phyloP scores from a whole-genome alignment of 1,140 invertebrate genomes.

The Chymomyza costata region DNA sequence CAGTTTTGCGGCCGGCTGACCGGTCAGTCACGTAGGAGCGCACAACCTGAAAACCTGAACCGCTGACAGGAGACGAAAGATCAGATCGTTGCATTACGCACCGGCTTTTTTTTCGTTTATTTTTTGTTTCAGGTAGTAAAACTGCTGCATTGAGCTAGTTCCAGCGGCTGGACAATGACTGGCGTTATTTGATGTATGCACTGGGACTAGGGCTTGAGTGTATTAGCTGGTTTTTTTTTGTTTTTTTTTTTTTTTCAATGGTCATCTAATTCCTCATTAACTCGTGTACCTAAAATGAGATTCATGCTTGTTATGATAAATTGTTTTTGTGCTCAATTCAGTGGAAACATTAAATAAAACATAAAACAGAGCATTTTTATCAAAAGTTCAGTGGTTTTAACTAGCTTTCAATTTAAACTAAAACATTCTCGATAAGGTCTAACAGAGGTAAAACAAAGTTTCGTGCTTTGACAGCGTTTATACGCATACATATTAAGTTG shows the following conservation, averaged over 20 bases:
- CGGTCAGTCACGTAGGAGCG: conserved; percentile 50
- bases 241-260: no score
- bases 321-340: conserved; percentile 50
- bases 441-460: no score
- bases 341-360: conserved; percentile 39
- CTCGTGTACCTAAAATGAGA: conserved; percentile 48
- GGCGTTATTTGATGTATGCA: neutral
- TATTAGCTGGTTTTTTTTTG: neutral
- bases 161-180: conserved; percentile 17
- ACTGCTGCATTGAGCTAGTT: conserved; percentile 62
- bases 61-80: conserved; percentile 52
- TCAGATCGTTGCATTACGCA: conserved; percentile 42
- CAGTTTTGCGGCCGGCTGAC: no score
- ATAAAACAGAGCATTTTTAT: no score
- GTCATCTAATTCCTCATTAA: conserved; percentile 20
- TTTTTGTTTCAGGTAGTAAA: conserved; percentile 66
- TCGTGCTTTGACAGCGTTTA: no score
- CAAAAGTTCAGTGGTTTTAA: no score
- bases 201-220: neutral
- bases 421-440: no score
- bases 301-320: conserved; percentile 60
- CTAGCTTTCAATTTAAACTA: no score
- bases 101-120: no score
- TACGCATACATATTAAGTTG: no score
- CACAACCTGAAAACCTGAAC: conserved; percentile 22